These are phyloP conservation scores for Chaetodon auriga DNA, from an alignment of 2,113 vertebrate genomes.

Conservation along the genomic window DNA sequence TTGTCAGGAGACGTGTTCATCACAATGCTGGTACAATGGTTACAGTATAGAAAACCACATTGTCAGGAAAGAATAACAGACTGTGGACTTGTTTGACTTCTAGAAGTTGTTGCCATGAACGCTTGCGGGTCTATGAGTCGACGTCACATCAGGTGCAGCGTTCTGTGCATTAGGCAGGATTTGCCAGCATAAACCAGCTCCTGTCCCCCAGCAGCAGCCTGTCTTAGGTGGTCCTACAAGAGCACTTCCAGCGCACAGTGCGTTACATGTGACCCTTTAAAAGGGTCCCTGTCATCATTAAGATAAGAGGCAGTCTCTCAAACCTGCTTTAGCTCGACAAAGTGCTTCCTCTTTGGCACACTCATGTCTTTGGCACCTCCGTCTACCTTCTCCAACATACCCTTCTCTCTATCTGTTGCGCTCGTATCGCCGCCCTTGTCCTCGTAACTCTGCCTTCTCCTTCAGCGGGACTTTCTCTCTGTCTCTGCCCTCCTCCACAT, in stretches of 20 bases:
- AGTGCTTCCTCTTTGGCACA: constrained; percentile 83
- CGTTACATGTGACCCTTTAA: constrained; percentile 79
- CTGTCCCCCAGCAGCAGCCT: not conserved
- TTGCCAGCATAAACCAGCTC: not conserved
- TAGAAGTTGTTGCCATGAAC: not conserved
- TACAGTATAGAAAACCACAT: not conserved
- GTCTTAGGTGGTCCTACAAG: constrained; percentile 49
- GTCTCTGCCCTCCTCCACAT: constrained; percentile 14
- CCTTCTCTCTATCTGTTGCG: constrained; percentile 66
- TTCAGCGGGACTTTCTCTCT: constrained; percentile 24
- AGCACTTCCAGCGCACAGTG: constrained; percentile 54
- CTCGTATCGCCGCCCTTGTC: constrained; percentile 66
- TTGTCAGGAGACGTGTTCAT: no score
- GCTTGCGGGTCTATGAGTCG: not conserved
- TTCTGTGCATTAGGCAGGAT: not conserved
- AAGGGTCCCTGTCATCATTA: constrained; percentile 84
- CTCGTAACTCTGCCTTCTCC: constrained; percentile 38
- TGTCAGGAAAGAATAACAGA: not conserved
- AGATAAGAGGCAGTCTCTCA: constrained; percentile 83
- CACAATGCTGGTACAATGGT: not conserved
- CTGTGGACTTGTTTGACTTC: not conserved
- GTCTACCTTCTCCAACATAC: constrained; percentile 55
- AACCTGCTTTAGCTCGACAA: constrained; percentile 82
- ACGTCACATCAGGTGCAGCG: not conserved
- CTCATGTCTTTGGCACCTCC: constrained; percentile 76